These are phyloP conservation scores for Agonopterix subpropinquella DNA, from an alignment of 2,888 invertebrate genomes.

Conservation along the genomic window DNA sequence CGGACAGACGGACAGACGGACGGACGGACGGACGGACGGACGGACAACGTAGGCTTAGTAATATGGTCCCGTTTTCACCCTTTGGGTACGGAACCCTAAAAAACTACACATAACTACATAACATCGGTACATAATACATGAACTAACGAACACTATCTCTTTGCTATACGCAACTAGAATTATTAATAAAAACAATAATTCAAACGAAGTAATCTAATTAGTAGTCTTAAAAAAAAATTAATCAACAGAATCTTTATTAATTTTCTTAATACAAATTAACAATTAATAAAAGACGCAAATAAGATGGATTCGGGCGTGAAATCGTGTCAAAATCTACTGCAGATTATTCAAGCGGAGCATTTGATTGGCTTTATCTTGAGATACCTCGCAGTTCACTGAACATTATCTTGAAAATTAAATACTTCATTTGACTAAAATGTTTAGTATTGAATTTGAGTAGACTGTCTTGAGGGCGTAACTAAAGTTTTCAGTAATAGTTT, in stretches of 20 bases:
- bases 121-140: too few species aligned
- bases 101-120: too few species aligned
- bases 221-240: slow-evolving; percentile 19
- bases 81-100: too few species aligned
- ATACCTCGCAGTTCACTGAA: neutral
- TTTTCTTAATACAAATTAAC: slow-evolving; percentile 46
- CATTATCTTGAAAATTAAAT: neutral
- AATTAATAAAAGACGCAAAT: slow-evolving; percentile 41
- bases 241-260: slow-evolving; percentile 20
- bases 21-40: too few species aligned
- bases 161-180: slow-evolving; percentile 6
- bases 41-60: too few species aligned
- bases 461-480: too few species aligned
- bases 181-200: neutral
- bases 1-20: too few species aligned
- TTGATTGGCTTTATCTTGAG: slow-evolving; percentile 36
- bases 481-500: too few species aligned
- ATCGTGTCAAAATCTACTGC: slow-evolving; percentile 41
- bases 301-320: slow-evolving; percentile 32
- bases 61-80: too few species aligned
- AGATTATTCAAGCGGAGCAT: slow-evolving; percentile 25
- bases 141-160: slow-evolving; percentile 2
- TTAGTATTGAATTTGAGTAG: too few species aligned
- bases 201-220: neutral
- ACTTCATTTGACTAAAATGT: too few species aligned